Evolutionary conservation across 2,797 vertebrate species (phyloP).

Genomic region (Phataginus tetradactyla): DNA sequence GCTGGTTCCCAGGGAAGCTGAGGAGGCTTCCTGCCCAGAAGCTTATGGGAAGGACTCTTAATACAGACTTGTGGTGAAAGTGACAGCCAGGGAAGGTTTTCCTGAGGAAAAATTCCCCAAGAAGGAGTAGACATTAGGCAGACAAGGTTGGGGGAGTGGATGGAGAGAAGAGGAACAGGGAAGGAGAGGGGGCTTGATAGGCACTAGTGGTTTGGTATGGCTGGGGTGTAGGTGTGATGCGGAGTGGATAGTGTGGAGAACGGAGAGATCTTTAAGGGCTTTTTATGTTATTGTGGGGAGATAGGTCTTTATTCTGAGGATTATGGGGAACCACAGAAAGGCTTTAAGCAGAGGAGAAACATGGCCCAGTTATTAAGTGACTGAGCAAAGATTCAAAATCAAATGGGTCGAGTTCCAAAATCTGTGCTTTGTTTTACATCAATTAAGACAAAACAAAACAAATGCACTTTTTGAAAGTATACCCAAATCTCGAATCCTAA

Average conservation of each 20-base stretch:
- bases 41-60: not conserved
- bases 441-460: no score
- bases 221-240: no score
- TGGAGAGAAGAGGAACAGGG: not conserved
- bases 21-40: not conserved
- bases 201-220: not conserved
- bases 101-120: not conserved
- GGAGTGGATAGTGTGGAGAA: not conserved
- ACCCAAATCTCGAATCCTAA: no score
- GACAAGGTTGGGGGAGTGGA: not conserved
- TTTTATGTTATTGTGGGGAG: not conserved
- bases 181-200: not conserved
- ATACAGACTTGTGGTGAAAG: not conserved
- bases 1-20: not conserved
- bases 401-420: no score
- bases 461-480: no score
- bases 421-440: no score
- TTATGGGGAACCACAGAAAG: not conserved
- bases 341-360: not conserved
- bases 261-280: not conserved
- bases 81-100: not conserved
- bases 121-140: not conserved
- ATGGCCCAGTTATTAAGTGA: not conserved
- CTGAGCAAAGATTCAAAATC: no score
- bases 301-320: not conserved